A percentile compares a stretch with the other conserved stretches of the same genome.
Evolutionary conservation across 2,113 vertebrate genomes (phyloP).

Genomic region (Genyomyrus donnyi): DNA sequence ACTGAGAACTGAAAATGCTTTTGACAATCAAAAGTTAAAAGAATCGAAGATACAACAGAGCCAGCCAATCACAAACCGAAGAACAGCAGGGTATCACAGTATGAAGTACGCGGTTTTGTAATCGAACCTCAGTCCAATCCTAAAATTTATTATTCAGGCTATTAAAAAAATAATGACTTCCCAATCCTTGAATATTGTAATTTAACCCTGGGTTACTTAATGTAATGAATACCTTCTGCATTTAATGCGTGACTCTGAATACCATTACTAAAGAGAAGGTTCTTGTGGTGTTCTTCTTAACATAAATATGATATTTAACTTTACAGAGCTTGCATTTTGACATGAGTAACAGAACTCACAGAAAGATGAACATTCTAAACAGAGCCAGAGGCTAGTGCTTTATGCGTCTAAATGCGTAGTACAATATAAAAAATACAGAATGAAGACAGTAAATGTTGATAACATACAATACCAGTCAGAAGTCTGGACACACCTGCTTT

Average conservation of each 20-base stretch:
- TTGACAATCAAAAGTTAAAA: background rate
- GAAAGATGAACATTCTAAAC: background rate
- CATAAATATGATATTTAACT: background rate
- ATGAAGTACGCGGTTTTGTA: slow-evolving; percentile 22
- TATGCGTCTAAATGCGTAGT: too few species aligned
- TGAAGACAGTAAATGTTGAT: background rate
- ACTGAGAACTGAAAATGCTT: background rate
- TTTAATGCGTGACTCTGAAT: background rate
- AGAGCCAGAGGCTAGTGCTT: background rate
- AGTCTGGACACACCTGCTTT: background rate
- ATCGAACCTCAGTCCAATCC: slow-evolving; percentile 23
- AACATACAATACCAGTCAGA: background rate
- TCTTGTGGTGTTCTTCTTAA: background rate
- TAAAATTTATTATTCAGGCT: slow-evolving; percentile 7
- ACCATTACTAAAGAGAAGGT: background rate
- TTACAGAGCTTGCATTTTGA: background rate
- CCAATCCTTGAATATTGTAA: background rate
- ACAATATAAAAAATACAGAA: background rate
- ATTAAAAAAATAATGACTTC: slow-evolving; percentile 18
- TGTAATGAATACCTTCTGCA: background rate
- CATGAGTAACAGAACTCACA: background rate
- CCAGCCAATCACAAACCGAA: background rate
- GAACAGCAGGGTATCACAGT: background rate
- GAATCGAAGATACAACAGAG: background rate
- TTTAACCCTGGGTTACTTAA: slow-evolving; percentile 2